Evolutionary conservation across 2,888 invertebrate genomes (phyloP).

Genomic region (Sceliomorpha sp.): DNA sequence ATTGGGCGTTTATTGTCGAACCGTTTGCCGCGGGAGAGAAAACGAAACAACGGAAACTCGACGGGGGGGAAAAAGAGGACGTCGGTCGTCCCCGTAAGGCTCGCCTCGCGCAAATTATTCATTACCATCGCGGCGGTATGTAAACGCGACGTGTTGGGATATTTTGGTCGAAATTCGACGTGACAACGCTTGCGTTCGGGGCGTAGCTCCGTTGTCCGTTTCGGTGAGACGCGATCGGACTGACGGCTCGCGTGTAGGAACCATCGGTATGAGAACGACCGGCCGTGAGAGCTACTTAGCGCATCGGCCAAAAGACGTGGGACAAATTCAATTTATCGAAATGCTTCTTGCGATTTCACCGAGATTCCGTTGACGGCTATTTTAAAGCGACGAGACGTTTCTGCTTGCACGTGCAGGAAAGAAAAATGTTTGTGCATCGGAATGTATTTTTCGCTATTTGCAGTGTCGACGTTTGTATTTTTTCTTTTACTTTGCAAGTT

Average conservation of each 20-base stretch:
- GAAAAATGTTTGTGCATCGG: no score
- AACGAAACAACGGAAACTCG: background rate
- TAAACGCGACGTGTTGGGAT: constrained; percentile 12
- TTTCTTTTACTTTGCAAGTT: no score
- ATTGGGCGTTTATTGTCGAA: constrained; percentile 44
- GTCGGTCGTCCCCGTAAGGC: constrained; percentile 1
- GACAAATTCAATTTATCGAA: constrained; percentile 7
- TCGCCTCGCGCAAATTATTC: constrained; percentile 37
- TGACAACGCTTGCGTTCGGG: constrained; percentile 38
- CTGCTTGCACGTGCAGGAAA: no score
- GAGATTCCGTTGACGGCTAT: no score
- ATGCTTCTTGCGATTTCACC: no score
- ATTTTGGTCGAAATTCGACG: constrained; percentile 28
- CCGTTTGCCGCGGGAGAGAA: constrained; percentile 10
- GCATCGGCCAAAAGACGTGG: constrained; percentile 26
- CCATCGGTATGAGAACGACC: constrained; percentile 37
- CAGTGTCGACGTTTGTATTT: no score
- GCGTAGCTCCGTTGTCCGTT: constrained; percentile 26
- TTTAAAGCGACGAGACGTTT: no score
- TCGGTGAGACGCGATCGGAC: constrained; percentile 15
- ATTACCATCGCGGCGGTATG: constrained; percentile 36
- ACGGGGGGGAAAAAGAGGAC: background rate
- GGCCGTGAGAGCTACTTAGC: constrained; percentile 34
- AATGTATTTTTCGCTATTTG: no score
- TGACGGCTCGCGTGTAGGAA: constrained; percentile 26